These are phyloP conservation scores for Agapornis canus DNA, from an alignment of 2,797 vertebrate genomes.

Conservation along the genomic window DNA sequence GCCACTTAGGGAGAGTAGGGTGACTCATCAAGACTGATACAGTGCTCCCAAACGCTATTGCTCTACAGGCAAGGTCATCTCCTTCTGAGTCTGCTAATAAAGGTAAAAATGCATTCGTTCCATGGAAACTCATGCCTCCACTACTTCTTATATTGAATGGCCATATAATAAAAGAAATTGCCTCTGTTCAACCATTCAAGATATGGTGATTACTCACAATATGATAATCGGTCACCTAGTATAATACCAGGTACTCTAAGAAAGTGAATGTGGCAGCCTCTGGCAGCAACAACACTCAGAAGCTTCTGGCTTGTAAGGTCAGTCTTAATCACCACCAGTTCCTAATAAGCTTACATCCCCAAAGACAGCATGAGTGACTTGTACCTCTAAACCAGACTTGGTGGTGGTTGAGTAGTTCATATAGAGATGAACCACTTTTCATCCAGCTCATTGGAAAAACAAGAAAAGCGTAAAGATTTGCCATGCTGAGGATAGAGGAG, in stretches of 20 bases:
- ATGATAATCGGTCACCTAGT: background rate
- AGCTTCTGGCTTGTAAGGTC: background rate
- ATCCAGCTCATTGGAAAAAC: background rate
- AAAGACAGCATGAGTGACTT: background rate
- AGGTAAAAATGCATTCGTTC: background rate
- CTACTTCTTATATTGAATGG: background rate
- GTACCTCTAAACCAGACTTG: background rate
- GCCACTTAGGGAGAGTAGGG: background rate
- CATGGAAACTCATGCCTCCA: background rate
- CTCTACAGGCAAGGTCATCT: background rate
- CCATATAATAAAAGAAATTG: background rate
- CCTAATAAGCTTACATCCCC: background rate
- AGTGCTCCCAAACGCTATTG: rapidly evolving
- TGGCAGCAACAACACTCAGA: background rate
- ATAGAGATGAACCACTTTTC: background rate
- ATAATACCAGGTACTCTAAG: background rate
- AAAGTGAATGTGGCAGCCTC: background rate
- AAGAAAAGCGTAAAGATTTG: background rate
- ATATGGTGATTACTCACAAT: background rate
- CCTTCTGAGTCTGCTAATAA: background rate
- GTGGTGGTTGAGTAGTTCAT: background rate
- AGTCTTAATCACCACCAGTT: background rate
- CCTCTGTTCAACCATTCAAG: background rate
- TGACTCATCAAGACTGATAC: background rate
- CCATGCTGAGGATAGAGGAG: background rate